Evolutionary conservation across 2,888 invertebrate genomes (phyloP).

Genomic region (Chrysolina americana): DNA sequence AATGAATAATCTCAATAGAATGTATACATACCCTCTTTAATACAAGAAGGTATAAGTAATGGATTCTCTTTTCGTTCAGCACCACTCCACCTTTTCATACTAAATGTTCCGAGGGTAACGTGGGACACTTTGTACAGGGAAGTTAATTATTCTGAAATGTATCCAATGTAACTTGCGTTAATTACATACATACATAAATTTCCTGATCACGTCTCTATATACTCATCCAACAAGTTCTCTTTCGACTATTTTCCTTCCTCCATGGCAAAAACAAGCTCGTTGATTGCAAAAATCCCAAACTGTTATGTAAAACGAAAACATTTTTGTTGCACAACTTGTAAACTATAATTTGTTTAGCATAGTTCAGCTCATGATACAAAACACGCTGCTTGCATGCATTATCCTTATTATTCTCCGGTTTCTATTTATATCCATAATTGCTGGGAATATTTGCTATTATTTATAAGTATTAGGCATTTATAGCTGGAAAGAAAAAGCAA

Average conservation of each 20-base stretch:
- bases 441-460: slow-evolving; percentile 19
- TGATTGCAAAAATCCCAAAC: neutral
- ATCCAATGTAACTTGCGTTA: neutral
- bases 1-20: too few relatives aligned
- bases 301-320: slow-evolving; percentile 9
- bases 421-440: slow-evolving; percentile 15
- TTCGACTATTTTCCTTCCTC: neutral
- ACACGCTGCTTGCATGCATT: slow-evolving; percentile 19
- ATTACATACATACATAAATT: neutral
- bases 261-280: neutral
- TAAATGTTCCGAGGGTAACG: neutral
- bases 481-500: slow-evolving; percentile 8
- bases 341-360: neutral
- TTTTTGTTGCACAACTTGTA: slow-evolving; percentile 6
- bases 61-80: too few relatives aligned
- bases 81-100: too few relatives aligned
- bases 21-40: too few relatives aligned
- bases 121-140: neutral
- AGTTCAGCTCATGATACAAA: slow-evolving; percentile 1
- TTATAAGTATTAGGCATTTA: slow-evolving; percentile 12
- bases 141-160: neutral
- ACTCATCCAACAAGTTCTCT: neutral
- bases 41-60: too few relatives aligned
- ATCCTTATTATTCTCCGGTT: slow-evolving; percentile 11
- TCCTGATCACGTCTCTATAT: neutral